Base-by-base conservation (phyloP, 2,797 vertebrate species). In the Cyprinodon diabolis region DNA sequence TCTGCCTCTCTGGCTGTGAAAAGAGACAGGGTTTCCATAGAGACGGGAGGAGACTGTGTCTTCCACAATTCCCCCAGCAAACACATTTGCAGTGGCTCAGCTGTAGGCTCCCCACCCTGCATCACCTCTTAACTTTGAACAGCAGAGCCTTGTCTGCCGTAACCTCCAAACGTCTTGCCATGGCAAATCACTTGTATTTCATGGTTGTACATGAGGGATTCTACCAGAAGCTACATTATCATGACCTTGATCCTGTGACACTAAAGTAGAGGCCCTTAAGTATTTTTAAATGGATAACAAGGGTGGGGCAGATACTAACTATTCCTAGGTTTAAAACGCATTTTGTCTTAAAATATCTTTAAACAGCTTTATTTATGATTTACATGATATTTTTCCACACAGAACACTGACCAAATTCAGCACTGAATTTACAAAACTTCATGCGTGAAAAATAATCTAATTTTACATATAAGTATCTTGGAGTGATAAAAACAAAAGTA, bases 11-110 rank as follows among this genome's bases (percentile, higher is more conserved):
- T 74, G 87, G 83, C 84, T 89, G 87, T 84, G 87, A 91, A 90
- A 65, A 86, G 89, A 93, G 92, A 94, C 77, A 86, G 86, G 85
- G 94, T 95, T 94, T 88, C 95, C 92, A 95, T 95, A 93, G 93
- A 91, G 92, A 95, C 91, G 87, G 91, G 90, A 93, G 87, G 92
- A 93, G 91, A 91, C 89, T 91, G 87, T 91, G 89, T 92, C 91
- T 94, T 93, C 89, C 88, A 90, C 87, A 91, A 92, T 93, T 92
- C 84, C 87, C 85, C 82, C 86, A 87, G 86, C 86, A 66, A 72
- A 48, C 78, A 83, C 71, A 78, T 68, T 81, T 70, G 65, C 84
- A 90, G 83, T 71, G 66, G 80, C 84, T 88, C 79, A 86, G 84
- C 85, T 84, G 80, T 87, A 81, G 69, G 76, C 77, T 83, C 69